Evolutionary conservation across 1,140 invertebrate species (phyloP), one percentile per base, ranked within the genome.

Genomic region (Heterodera carotae): DNA sequence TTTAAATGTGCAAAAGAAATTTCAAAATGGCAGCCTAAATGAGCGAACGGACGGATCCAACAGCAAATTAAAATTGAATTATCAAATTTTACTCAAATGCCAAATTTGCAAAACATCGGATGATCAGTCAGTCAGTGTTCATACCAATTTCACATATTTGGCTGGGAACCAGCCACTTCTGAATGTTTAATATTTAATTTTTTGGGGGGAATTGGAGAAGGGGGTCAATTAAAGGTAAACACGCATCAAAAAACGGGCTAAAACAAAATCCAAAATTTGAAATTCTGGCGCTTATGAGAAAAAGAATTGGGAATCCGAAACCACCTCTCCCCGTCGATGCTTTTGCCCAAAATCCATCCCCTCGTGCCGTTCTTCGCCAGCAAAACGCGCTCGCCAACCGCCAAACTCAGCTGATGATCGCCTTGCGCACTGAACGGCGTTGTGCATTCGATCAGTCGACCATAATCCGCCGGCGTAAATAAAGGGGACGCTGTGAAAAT

Each of bases 81-180:
- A n/a, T n/a, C n/a, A n/a, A n/a, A n/a, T n/a, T n/a, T n/a, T n/a
- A n/a, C n/a, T n/a, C 64, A 25, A 67, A 22, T 12, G 7, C 0
- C 3, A 7, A 8, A 69, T 12, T 70, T 22, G 15, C 18, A 31
- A 18, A 18, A 70, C 22, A 36, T 36, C 33, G 2, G 33, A 36
- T 71, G 31, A 69, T 33, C 5, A n/a, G 48, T 43, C 36, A 10
- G 34, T 10, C 48, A 22, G n/a, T 2, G 7, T 8, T 60, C 31
- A 76, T 72, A 76, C 66, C 33, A 76, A 53, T 15, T 76, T 76
- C 33, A 76, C 36, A 34, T 48, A 76, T 34, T 76, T 76, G 31
- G 75, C 75, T 18, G 75, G 75, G 62, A 76, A 76, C 75, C 75
- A 76, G 29, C 75, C 75, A 39, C 66, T 59, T 74, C 72, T 74